Conservation (phyloP, 2,888 invertebrate genomes). For the Monochamus alternatus region DNA sequence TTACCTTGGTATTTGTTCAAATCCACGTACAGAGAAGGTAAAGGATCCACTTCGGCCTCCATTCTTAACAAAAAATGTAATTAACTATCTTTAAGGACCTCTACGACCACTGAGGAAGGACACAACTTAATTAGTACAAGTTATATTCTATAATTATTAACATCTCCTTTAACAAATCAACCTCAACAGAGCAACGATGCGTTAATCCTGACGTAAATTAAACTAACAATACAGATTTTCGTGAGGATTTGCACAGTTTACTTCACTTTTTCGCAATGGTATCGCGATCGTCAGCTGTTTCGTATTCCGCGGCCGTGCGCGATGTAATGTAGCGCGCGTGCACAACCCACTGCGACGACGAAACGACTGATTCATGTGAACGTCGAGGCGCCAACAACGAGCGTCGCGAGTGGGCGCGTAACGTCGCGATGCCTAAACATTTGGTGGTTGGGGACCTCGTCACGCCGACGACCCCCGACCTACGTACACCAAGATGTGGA, state of each 20-base stretch:
- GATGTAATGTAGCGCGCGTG: not conserved
- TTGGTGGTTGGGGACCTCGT: constrained; percentile 27
- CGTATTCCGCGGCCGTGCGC: constrained; percentile 15
- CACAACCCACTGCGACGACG: constrained; percentile 7
- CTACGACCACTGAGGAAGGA: not conserved
- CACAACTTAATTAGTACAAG: not conserved
- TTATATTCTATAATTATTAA: not conserved
- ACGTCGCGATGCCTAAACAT: constrained; percentile 26
- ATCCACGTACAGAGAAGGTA: constrained; percentile 57
- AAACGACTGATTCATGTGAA: constrained; percentile 46
- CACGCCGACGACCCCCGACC: constrained; percentile 23
- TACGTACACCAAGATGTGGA: constrained; percentile 6
- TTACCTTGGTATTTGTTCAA: constrained; percentile 60
- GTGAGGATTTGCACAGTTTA: not conserved
- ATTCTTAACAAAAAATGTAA: constrained; percentile 40
- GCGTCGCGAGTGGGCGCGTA: constrained; percentile 34
- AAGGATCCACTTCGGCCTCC: constrained; percentile 54
- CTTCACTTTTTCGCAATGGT: constrained; percentile 14
- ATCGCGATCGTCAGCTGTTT: constrained; percentile 20
- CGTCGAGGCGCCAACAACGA: constrained; percentile 19
- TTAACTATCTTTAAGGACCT: not conserved
- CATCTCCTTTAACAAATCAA: not conserved
- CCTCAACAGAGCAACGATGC: not conserved
- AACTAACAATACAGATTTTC: not conserved
- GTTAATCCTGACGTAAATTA: not conserved